Evolutionary conservation across 1,140 invertebrate species (phyloP).

Genomic region (Bombus waltoni): DNA sequence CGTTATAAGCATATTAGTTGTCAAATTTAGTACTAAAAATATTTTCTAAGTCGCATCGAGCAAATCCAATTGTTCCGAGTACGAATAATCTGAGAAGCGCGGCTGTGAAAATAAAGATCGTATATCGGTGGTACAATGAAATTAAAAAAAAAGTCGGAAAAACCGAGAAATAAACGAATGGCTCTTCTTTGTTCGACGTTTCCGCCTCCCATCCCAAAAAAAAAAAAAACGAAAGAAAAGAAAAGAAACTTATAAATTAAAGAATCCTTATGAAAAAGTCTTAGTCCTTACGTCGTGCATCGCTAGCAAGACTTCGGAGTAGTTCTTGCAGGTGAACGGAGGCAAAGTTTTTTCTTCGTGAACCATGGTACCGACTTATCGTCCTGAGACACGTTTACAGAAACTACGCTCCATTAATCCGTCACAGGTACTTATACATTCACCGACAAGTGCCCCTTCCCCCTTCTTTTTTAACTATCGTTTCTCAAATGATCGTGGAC

Average conservation of each 20-base stretch:
- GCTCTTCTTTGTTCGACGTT: too few relatives aligned
- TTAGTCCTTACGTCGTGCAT: constrained; percentile 26
- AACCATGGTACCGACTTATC: not conserved
- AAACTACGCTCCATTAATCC: constrained; percentile 19
- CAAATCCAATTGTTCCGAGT: not conserved
- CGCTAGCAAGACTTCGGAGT: too few relatives aligned
- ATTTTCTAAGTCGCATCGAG: not conserved
- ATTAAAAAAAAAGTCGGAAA: too few relatives aligned
- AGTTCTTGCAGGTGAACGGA: not conserved
- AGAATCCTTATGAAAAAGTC: not conserved
- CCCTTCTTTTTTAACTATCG: not conserved
- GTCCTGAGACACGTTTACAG: not conserved
- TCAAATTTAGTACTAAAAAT: not conserved
- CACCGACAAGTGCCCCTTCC: not conserved
- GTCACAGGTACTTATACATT: constrained; percentile 18
- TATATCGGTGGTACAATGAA: too few relatives aligned
- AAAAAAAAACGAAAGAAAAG: too few relatives aligned
- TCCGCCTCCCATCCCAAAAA: too few relatives aligned
- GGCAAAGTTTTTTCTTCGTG: too few relatives aligned
- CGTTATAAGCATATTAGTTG: not conserved
- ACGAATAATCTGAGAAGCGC: too few relatives aligned
- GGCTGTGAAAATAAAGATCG: not conserved
- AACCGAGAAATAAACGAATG: too few relatives aligned
- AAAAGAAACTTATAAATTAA: too few relatives aligned
- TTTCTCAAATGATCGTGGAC: not conserved